Evolutionary conservation across 2,888 invertebrate genomes (phyloP).

Genomic region (Calameuta idolon): DNA sequence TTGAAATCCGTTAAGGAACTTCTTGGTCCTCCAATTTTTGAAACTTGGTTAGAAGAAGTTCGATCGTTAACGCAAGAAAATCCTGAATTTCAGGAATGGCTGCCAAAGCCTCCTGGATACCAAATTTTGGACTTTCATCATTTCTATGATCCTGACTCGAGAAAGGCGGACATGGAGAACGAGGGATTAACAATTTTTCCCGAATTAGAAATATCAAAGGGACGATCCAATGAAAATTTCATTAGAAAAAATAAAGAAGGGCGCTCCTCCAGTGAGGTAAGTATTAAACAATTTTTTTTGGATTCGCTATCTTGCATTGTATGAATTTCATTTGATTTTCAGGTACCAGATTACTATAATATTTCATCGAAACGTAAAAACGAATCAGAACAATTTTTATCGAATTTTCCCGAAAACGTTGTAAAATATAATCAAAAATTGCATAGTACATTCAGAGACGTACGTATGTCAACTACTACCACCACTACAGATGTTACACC

Average conservation of each 20-base stretch:
- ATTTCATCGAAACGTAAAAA: background rate
- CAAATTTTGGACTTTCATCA: background rate
- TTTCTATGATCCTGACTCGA: background rate
- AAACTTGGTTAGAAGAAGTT: constrained; percentile 43
- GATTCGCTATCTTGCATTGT: constrained; percentile 10
- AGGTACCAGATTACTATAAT: background rate
- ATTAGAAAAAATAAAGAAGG: background rate
- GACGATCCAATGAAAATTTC: background rate
- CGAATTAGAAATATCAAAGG: background rate
- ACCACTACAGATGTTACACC: background rate
- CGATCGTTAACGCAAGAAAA: constrained; percentile 34
- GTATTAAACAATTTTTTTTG: constrained; percentile 17
- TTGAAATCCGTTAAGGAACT: constrained; percentile 39
- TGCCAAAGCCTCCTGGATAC: constrained; percentile 26
- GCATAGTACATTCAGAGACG: background rate
- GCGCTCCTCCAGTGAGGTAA: background rate
- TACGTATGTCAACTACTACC: background rate
- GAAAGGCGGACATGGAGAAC: background rate
- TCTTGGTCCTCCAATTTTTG: constrained; percentile 40
- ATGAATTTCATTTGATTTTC: background rate
- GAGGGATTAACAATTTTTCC: background rate
- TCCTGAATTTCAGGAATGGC: constrained; percentile 42
- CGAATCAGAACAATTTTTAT: background rate
- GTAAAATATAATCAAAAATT: background rate
- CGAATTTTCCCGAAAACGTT: background rate